phyloP scores from a whole-genome alignment of 2,113 vertebrate genomes.

The Nannobrachium achirus region DNA sequence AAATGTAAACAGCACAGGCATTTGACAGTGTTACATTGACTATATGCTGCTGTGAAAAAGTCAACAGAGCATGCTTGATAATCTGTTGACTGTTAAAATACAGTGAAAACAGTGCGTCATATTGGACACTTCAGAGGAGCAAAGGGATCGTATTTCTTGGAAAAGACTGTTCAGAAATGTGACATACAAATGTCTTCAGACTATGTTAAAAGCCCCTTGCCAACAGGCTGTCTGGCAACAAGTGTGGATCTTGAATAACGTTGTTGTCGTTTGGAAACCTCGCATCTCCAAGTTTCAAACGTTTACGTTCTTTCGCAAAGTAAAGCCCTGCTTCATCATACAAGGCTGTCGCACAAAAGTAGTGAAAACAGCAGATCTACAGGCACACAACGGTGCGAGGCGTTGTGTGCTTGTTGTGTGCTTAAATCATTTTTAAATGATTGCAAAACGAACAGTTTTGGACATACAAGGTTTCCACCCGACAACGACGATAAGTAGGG shows the following conservation, averaged over 20 bases:
- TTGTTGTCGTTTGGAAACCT: no score
- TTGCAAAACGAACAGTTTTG: no score
- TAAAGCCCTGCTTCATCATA: no score
- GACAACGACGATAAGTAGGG: background rate
- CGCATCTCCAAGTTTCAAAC: no score
- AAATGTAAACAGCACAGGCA: background rate
- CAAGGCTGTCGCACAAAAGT: no score
- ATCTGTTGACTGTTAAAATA: background rate
- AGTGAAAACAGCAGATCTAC: no score
- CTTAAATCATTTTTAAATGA: no score
- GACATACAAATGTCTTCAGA: background rate
- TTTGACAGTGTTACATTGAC: slow-evolving; percentile 3
- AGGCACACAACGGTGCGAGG: no score
- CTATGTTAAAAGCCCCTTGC: background rate
- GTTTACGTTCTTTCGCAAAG: no score
- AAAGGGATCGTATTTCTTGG: background rate
- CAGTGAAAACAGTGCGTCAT: background rate
- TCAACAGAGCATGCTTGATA: background rate
- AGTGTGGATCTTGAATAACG: background rate
- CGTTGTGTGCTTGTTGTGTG: no score
- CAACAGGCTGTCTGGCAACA: background rate
- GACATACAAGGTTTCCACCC: no score
- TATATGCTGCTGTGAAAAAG: background rate
- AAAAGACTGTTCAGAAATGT: slow-evolving; percentile 1
- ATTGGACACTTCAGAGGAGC: background rate